These are phyloP conservation scores for Pammene fasciana DNA, from an alignment of 2,888 invertebrate species.

Conservation along the genomic window DNA sequence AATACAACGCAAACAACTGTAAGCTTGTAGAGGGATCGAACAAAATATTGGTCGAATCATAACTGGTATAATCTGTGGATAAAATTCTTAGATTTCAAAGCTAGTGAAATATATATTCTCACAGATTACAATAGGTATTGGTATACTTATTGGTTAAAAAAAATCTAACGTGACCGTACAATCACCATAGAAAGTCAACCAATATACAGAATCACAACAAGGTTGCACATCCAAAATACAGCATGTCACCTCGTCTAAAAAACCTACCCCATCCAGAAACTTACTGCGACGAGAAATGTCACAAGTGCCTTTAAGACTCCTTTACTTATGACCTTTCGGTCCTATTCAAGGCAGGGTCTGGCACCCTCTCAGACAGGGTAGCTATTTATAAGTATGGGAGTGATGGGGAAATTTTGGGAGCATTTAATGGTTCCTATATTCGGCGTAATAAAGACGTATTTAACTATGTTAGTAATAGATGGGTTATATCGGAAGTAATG, in stretches of 20 bases:
- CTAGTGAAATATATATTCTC: no score
- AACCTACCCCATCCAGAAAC: conserved; percentile 27
- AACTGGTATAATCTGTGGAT: no score
- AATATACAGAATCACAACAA: neutral
- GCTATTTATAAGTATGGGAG: conserved; percentile 26
- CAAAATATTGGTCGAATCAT: no score
- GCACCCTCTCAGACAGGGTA: conserved; percentile 29
- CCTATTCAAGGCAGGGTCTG: neutral
- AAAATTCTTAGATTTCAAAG: no score
- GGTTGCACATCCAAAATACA: conserved; percentile 29
- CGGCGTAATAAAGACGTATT: neutral
- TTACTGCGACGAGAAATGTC: neutral
- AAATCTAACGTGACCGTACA: no score
- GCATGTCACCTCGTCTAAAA: conserved; percentile 28
- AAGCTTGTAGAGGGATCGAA: no score
- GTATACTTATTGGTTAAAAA: no score
- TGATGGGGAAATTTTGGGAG: conserved; percentile 21
- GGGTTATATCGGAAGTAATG: neutral
- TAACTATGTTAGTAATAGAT: neutral
- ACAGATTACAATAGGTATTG: no score
- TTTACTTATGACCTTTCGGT: neutral
- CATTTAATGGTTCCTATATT: neutral
- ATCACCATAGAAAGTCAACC: no score
- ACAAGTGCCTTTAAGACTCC: neutral
- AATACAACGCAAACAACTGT: no score